Evolutionary conservation across 2,797 vertebrate species (phyloP).

Genomic region (Ispidina picta): DNA sequence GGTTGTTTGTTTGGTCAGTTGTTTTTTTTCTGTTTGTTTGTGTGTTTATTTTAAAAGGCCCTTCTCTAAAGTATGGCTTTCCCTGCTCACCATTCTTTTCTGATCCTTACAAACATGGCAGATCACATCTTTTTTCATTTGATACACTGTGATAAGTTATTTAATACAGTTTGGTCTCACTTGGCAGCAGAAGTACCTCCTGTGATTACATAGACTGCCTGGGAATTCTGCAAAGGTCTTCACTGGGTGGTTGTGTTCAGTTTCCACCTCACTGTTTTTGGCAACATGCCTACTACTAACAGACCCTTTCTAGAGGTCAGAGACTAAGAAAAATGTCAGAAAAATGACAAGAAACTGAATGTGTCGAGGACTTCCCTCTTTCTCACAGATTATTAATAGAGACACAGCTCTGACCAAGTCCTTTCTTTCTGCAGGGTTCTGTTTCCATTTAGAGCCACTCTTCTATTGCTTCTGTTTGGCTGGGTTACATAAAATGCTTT

Average conservation of each 20-base stretch:
- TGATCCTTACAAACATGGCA: not conserved
- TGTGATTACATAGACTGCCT: not conserved
- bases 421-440: not conserved
- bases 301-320: not conserved
- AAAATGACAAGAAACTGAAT: not conserved
- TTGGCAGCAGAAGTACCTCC: not conserved
- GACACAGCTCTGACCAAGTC: not conserved
- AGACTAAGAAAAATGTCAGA: not conserved
- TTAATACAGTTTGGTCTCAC: not conserved
- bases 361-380: not conserved
- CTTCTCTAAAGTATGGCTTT: not conserved
- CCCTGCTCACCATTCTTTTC: not conserved
- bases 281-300: not conserved
- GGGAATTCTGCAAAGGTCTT: not conserved
- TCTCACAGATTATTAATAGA: not conserved
- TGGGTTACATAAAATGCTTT: not conserved
- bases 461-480: not conserved
- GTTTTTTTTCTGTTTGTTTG: no score
- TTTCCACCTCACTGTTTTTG: not conserved
- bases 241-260: fast-evolving
- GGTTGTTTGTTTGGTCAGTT: no score
- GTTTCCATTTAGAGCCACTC: not conserved
- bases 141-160: not conserved
- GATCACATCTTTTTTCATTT: not conserved
- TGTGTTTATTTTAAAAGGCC: not conserved